phyloP scores from a whole-genome alignment of 2,888 invertebrate species.

The Tipula confusa region DNA sequence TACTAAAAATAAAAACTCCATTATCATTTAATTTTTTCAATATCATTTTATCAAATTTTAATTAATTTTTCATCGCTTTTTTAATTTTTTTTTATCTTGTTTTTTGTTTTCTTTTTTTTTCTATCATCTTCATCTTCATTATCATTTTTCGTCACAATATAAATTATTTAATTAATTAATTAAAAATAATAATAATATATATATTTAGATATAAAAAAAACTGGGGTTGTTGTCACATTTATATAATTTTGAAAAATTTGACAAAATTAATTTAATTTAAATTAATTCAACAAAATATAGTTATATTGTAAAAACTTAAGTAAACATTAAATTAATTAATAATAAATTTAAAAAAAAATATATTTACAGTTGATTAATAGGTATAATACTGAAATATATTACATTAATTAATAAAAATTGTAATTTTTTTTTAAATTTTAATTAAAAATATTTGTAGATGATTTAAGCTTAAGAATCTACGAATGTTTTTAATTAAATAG shows the following conservation, averaged over 20 bases:
- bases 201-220: background rate
- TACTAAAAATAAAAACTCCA: background rate
- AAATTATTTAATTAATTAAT: conserved; percentile 14
- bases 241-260: background rate
- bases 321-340: background rate
- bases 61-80: background rate
- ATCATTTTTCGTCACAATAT: background rate
- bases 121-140: background rate
- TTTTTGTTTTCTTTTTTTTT: background rate
- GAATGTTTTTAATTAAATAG: background rate
- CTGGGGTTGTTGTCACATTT: conserved; percentile 9
- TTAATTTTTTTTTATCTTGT: background rate
- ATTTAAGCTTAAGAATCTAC: background rate
- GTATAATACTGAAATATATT: background rate
- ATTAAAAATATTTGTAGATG: background rate
- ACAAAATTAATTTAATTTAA: background rate
- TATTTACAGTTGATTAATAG: background rate
- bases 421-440: background rate
- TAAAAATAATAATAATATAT: background rate
- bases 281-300: background rate
- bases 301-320: background rate
- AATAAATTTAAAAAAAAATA: too few species aligned
- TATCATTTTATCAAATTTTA: background rate
- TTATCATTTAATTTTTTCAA: background rate
- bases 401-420: conserved; percentile 8